phyloP scores from a whole-genome alignment of 1,140 invertebrate genomes.

The Nasonia giraulti region DNA sequence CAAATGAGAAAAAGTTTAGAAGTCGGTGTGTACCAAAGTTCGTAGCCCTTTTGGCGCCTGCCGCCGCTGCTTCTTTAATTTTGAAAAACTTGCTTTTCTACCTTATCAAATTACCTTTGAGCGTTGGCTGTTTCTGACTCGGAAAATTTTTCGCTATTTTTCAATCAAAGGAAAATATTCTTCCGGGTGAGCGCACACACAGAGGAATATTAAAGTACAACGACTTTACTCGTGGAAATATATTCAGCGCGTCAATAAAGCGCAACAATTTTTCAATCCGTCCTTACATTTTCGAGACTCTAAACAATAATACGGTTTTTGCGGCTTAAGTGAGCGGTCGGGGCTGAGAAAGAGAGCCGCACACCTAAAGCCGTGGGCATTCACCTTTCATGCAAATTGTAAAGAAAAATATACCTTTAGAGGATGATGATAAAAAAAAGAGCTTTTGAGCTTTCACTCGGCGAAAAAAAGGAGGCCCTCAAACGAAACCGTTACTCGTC shows the following conservation, averaged over 20 bases:
- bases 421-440: background rate
- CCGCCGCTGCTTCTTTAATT: no score
- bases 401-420: background rate
- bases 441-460: background rate
- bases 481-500: background rate
- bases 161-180: background rate
- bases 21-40: background rate
- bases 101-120: no score
- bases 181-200: no score
- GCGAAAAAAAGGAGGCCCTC: background rate
- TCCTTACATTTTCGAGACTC: background rate
- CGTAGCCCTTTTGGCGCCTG: no score
- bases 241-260: background rate
- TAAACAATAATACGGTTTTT: background rate
- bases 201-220: no score
- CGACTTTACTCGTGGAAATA: no score
- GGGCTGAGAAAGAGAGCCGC: background rate
- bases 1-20: constrained; percentile 1
- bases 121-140: no score
- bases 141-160: background rate
- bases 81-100: no score
- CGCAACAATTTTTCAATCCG: background rate
- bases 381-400: constrained; percentile 18
- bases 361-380: constrained; percentile 1
- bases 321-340: background rate